Evolutionary conservation across 2,888 invertebrate species (phyloP).

Genomic region (Tipula confusa): DNA sequence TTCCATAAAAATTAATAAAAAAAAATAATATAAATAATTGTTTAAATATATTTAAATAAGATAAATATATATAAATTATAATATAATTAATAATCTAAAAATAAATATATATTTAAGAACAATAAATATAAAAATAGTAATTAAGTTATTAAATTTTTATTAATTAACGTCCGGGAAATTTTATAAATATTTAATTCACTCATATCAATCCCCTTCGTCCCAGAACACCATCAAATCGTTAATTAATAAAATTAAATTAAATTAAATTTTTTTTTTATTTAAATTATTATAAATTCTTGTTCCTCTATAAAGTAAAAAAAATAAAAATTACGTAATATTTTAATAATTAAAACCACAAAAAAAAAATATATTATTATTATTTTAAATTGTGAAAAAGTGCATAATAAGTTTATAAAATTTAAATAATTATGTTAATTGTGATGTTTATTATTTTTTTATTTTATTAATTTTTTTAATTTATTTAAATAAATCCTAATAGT

Average conservation of each 20-base stretch:
- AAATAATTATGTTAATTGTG: background rate
- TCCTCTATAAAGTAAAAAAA: background rate
- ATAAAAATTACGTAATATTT: no score
- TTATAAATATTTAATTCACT: background rate
- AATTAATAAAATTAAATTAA: background rate
- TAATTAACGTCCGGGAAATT: background rate
- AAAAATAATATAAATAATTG: background rate
- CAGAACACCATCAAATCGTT: background rate
- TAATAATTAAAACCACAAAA: no score
- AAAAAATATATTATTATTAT: no score
- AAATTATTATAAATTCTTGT: constrained; percentile 8
- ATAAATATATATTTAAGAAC: background rate
- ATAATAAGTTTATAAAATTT: background rate
- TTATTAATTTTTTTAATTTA: background rate
- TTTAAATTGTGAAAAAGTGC: background rate
- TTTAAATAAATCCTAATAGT: background rate
- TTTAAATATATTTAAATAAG: background rate
- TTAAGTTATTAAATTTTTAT: background rate
- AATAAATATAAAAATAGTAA: background rate
- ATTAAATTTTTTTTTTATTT: background rate
- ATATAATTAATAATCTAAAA: background rate
- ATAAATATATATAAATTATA: no score
- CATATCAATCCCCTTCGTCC: background rate
- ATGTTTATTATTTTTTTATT: no score
- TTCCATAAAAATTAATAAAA: background rate